Evolutionary conservation across 2,797 vertebrate species (phyloP).

Genomic region (Pterois miles): DNA sequence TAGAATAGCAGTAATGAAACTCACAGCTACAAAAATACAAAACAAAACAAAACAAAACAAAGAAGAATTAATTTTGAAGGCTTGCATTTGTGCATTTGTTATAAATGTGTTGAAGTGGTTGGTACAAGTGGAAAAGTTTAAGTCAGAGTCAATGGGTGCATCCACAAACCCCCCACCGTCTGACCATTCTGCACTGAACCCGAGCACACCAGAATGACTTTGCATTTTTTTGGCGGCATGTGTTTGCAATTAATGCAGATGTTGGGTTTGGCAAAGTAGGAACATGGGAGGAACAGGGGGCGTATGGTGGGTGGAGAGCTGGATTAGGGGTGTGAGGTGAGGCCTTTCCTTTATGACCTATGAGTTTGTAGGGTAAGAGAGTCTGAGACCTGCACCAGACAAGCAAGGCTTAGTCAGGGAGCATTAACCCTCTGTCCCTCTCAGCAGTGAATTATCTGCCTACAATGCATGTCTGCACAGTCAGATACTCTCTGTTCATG

Average conservation of each 20-base stretch:
- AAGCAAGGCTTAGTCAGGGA: background rate
- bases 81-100: background rate
- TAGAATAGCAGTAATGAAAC: background rate
- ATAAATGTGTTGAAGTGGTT: background rate
- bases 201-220: slow-evolving; percentile 73
- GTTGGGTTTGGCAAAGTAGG: slow-evolving; percentile 5
- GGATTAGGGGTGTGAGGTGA: background rate
- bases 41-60: background rate
- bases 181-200: background rate
- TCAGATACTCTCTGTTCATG: background rate
- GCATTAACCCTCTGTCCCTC: background rate
- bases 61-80: background rate
- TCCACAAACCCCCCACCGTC: background rate
- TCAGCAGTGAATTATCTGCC: background rate
- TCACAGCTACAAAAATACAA: background rate
- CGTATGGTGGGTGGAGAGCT: slow-evolving; percentile 1
- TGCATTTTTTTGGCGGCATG: slow-evolving; percentile 75
- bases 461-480: background rate
- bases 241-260: slow-evolving; percentile 74
- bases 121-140: slow-evolving; percentile 1
- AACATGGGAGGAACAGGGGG: background rate
- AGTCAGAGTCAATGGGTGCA: slow-evolving; percentile 30
- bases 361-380: background rate
- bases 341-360: slow-evolving; percentile 10
- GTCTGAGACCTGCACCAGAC: slow-evolving; percentile 1